Evolutionary conservation across 1,140 invertebrate genomes (phyloP).

Genomic region (Acromyrmex heyeri): DNA sequence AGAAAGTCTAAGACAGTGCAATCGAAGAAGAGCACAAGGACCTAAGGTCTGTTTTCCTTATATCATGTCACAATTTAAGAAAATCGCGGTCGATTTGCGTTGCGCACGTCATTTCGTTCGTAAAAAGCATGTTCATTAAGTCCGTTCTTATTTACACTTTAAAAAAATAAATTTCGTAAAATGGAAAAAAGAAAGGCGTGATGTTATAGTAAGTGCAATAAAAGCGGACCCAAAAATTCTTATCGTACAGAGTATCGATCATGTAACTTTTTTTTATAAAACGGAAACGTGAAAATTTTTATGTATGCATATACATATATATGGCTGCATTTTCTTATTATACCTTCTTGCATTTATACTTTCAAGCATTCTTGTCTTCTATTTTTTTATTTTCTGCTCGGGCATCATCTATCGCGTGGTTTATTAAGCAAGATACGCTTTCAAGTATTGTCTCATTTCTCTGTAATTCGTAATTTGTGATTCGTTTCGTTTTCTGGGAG

Average conservation of each 20-base stretch:
- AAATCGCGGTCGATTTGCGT: constrained; percentile 19
- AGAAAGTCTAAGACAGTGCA: constrained; percentile 34
- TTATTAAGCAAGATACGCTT: too few relatives aligned
- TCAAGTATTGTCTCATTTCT: too few relatives aligned
- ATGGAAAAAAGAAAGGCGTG: constrained; percentile 14
- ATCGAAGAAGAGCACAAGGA: constrained; percentile 16
- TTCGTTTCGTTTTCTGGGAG: too few relatives aligned
- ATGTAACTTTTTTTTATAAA: too few relatives aligned
- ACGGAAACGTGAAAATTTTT: too few relatives aligned
- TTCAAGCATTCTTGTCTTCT: too few relatives aligned
- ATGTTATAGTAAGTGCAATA: constrained; percentile 3
- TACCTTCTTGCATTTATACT: too few relatives aligned
- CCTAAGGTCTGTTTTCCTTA: constrained; percentile 16
- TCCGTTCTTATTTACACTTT: constrained; percentile 34
- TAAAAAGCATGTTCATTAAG: constrained; percentile 7
- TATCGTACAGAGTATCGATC: neutral
- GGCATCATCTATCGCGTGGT: too few relatives aligned
- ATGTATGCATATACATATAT: too few relatives aligned
- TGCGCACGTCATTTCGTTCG: neutral
- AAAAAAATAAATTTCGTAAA: constrained; percentile 10
- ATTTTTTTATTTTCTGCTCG: too few relatives aligned
- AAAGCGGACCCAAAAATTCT: constrained; percentile 18
- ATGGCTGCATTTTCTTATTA: too few relatives aligned
- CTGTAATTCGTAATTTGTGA: too few relatives aligned
- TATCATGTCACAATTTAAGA: constrained; percentile 28